Evolutionary conservation across 2,113 vertebrate species (phyloP).

Genomic region (Mionectes macconnelli): DNA sequence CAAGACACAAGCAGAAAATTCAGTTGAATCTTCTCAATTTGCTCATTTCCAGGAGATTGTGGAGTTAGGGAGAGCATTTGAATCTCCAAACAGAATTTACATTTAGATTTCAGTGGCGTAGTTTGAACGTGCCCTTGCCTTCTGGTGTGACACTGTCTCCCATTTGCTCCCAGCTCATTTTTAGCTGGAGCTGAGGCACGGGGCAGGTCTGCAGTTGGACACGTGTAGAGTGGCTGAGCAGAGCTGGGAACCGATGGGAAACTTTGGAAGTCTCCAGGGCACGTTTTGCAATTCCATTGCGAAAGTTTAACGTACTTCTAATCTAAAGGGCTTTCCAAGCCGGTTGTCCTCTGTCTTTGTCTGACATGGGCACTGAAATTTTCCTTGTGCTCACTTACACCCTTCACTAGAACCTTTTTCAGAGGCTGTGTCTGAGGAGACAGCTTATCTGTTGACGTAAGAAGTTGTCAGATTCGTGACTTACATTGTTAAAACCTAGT

Average conservation of each 20-base stretch:
- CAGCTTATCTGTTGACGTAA: not conserved
- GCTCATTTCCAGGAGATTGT: not conserved
- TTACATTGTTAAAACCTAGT: not conserved
- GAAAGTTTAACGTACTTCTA: not conserved
- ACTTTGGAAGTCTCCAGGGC: not conserved
- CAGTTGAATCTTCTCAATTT: not conserved
- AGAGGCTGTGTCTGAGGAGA: not conserved
- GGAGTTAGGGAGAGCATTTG: not conserved
- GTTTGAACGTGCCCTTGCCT: not conserved
- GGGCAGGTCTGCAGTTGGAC: not conserved
- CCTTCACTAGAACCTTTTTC: not conserved
- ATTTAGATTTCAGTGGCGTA: not conserved
- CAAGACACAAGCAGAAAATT: not conserved
- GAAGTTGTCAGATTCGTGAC: not conserved
- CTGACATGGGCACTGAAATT: not conserved
- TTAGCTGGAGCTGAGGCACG: accelerated
- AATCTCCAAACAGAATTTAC: not conserved
- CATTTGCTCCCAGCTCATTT: not conserved
- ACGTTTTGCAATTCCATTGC: not conserved
- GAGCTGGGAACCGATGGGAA: not conserved
- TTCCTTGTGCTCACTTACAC: not conserved
- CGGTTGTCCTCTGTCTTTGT: not conserved
- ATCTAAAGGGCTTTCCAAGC: not conserved
- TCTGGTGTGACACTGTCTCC: not conserved
- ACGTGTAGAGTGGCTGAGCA: accelerated